Base-by-base conservation (phyloP, 23 tunicate genomes). In the Styela plicata region DNA sequence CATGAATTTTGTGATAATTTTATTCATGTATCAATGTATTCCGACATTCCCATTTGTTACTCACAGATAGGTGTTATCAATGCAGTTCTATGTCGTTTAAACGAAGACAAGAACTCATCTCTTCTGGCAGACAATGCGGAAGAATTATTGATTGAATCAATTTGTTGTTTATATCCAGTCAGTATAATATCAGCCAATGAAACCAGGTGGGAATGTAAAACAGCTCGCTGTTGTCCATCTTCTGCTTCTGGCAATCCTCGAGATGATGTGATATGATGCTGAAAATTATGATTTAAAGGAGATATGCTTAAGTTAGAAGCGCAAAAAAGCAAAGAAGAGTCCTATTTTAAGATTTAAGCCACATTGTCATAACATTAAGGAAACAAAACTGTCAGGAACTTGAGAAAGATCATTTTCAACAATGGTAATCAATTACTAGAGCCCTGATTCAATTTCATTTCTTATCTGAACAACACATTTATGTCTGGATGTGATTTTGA, bases 201-300 rank as follows among this genome's bases (percentile, higher is more conserved):
- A 10, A 57, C 74, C 7, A 74, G 69, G 30, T 89, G 89, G 36
- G 82, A 89, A 70, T 64, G 79, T 23, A 91, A 74, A 27, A 63
- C 74, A 33, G 87, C 79, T 66, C 87, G 77, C 70, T 86, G 90
- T 69, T 91, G 97, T 23, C 84, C 79, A 67, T 86, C 97, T 23
- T 91, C 89, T 1, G 87, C 90, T 52, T 86, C 85, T 1, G 90
- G 90, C 13, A 91, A 29, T 64, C 90, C 97, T 7, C 70, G 82
- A 25, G 89, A 89, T 0, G 86, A 31, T 5, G 80, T 86, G 23
- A 83, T 34, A 35, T 91, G 77, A 28, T 86, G 85, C 90, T 91
- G 24, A 52, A 69, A 83, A 71, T n/a, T n/a, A n/a, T n/a, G 30
- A 31, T 17, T 17, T 17, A 17, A 17, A 18, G 64, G 20, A 17